A percentile compares a stretch with the other conserved stretches of the same genome.
These are phyloP conservation scores for Pteria penguin DNA, from an alignment of 2,888 invertebrate species.

Conservation along the genomic window DNA sequence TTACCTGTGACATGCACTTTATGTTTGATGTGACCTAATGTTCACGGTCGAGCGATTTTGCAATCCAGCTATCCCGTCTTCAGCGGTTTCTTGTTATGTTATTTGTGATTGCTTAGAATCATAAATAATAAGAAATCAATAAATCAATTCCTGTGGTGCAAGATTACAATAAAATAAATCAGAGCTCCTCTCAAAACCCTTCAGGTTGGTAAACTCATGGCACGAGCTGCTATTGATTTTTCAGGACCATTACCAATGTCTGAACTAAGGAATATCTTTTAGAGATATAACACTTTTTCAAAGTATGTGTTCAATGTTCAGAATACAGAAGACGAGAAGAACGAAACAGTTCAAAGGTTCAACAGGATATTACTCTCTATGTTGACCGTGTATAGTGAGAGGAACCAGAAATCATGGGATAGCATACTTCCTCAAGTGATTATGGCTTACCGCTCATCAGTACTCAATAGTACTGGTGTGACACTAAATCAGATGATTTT, in stretches of 20 bases:
- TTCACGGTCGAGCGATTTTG: too few relatives aligned
- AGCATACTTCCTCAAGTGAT: constrained; percentile 46
- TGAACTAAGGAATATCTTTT: constrained; percentile 22
- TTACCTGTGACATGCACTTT: too few relatives aligned
- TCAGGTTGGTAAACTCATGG: constrained; percentile 47
- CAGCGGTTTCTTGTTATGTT: too few relatives aligned
- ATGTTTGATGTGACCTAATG: too few relatives aligned
- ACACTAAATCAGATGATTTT: constrained; percentile 49
- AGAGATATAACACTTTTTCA: constrained; percentile 45
- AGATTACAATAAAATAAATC: not conserved
- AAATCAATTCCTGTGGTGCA: constrained; percentile 19
- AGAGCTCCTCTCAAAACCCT: constrained; percentile 34
- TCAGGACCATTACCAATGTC: constrained; percentile 52
- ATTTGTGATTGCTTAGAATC: too few relatives aligned
- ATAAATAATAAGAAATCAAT: too few relatives aligned
- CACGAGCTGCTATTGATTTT: too few relatives aligned
- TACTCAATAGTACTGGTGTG: constrained; percentile 45
- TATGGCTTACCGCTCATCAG: constrained; percentile 55
- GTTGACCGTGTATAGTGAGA: constrained; percentile 47
- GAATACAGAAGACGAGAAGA: constrained; percentile 43
- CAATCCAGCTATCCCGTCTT: too few relatives aligned
- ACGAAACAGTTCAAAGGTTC: constrained; percentile 47
- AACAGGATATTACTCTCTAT: constrained; percentile 57
- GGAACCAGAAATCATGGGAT: too few relatives aligned
- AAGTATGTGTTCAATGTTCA: constrained; percentile 38